Conservation (phyloP, 2,888 invertebrate genomes). For the Drosophila greeni region DNA sequence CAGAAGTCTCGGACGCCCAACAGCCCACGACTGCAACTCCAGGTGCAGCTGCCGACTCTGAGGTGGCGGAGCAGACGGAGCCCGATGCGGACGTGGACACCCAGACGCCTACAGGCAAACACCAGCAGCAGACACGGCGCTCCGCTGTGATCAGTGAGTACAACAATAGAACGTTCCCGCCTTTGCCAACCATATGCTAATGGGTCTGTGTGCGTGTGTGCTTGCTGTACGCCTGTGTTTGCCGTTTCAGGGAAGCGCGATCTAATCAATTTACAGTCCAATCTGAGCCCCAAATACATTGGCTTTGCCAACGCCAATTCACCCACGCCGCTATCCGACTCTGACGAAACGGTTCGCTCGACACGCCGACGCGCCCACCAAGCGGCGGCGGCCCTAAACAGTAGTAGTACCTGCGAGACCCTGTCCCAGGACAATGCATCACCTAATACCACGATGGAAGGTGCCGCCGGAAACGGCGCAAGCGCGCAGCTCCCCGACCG, state of each 20-base stretch:
- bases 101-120: constrained; percentile 6
- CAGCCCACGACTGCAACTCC: neutral
- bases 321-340: constrained; percentile 44
- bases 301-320: constrained; percentile 65
- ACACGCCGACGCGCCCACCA: constrained; percentile 54
- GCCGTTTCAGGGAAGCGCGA: constrained; percentile 63
- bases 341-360: constrained; percentile 57
- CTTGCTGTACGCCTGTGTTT: constrained; percentile 1
- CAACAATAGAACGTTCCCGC: constrained; percentile 9
- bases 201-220: constrained; percentile 10
- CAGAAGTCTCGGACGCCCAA: neutral
- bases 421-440: constrained; percentile 32
- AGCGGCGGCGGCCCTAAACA: constrained; percentile 18
- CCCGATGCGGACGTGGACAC: constrained; percentile 3
- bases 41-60: neutral
- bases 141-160: constrained; percentile 31
- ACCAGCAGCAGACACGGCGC: constrained; percentile 10
- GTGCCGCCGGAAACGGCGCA: neutral
- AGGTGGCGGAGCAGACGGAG: neutral
- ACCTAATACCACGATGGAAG: constrained; percentile 26
- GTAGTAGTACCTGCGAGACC: constrained; percentile 30
- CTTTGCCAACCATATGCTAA: constrained; percentile 18
- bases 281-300: constrained; percentile 77
- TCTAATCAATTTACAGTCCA: constrained; percentile 73
- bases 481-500: constrained; percentile 7